A percentile compares a stretch with the other conserved stretches of the same genome.
Conservation (phyloP, 2,797 vertebrate genomes). For the Valencia hispanica region DNA sequence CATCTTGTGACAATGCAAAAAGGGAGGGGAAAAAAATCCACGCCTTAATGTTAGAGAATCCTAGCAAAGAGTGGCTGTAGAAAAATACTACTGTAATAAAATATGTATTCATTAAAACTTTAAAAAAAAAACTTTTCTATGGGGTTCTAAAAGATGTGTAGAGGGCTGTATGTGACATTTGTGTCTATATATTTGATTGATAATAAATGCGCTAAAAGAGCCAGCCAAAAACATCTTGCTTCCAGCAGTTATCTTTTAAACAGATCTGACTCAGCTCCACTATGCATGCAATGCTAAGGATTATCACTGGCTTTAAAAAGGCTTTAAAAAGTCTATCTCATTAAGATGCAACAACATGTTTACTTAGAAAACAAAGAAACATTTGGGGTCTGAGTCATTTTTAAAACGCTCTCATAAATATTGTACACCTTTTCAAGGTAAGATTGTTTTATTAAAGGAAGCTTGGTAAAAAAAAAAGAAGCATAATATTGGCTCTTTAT, state of each 20-base stretch:
- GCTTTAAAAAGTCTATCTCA: background rate
- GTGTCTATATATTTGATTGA: background rate
- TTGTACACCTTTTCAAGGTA: background rate
- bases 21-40: background rate
- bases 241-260: background rate
- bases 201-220: background rate
- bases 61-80: background rate
- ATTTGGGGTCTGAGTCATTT: background rate
- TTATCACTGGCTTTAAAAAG: background rate
- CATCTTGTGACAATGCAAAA: background rate
- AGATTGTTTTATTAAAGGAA: background rate
- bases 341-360: background rate
- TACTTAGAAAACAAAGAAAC: background rate
- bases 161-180: background rate
- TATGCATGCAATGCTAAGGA: background rate
- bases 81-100: background rate
- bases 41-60: background rate
- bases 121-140: background rate
- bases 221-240: background rate
- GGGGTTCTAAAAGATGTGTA: background rate
- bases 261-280: background rate
- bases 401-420: background rate
- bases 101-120: background rate
- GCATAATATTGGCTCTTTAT: background rate
- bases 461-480: background rate